Evolutionary conservation across 2,797 vertebrate species (phyloP), one percentile per base, ranked within the genome.

Genomic region (Microctenopoma steveboyesi): DNA sequence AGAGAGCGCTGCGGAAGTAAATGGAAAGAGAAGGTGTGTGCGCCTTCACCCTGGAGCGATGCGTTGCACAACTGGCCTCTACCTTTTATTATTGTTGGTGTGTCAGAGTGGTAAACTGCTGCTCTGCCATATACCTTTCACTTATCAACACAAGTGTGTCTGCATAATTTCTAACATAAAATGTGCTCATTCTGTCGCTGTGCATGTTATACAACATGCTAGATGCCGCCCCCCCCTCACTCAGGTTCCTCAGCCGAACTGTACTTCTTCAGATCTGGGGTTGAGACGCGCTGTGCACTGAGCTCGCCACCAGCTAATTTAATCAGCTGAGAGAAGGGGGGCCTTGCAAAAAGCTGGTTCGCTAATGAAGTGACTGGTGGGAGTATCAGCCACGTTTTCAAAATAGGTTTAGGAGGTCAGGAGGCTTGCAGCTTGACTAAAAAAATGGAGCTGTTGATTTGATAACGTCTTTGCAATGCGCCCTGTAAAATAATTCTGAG

Each of bases 191-290:
- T 22, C 22, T 1, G 22, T 22, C 22, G 22, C 22, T 22, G 22
- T 22, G 22, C 22, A 22, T 2, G 22, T 22, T 22, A 22, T 22
- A 22, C 22, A 22, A 22, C 22, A 22, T 22, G 22, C 22, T 22
- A 22, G 22, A 22, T 22, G 22, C 22, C 22, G 22, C 22, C 22
- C 22, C 22, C 22, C 22, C 22, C 22, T 22, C 22, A 22, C 22
- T 22, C 22, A 11, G 39, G 45, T 50, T 76, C 35, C 0, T 16
- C 51, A 45, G 42, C 60, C 51, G 63, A 69, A 65, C 55, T 54
- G 59, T 64, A 56, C 52, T 70, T 72, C 30, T 48, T 69, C 39
- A 64, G 64, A 70, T 74, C 46, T 74, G 58, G 50, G 54, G 46
- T 71, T 42, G 64, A 33, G 55, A 58, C 46, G 63, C 55, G 60